These are phyloP conservation scores for Pagetopsis macropterus DNA, from an alignment of 2,797 vertebrate species.

Conservation along the genomic window DNA sequence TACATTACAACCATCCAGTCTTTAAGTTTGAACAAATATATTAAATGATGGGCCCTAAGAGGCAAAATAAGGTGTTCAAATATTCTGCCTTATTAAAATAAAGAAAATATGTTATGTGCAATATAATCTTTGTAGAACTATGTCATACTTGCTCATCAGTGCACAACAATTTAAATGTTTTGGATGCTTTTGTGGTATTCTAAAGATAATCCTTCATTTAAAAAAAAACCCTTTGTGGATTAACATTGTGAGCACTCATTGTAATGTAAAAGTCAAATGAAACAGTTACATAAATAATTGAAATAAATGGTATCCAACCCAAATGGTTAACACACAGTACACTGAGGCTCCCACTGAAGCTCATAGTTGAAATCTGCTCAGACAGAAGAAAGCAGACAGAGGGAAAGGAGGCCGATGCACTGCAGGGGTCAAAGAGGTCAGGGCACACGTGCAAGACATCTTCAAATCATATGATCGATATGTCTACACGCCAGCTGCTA, in stretches of 20 bases:
- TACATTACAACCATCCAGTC: no score
- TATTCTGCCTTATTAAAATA: not conserved
- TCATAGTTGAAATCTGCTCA: not conserved
- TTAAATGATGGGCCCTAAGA: not conserved
- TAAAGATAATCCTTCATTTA: not conserved
- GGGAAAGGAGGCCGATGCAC: not conserved
- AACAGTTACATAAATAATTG: not conserved
- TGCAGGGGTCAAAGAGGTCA: constrained; percentile 16
- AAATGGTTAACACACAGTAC: not conserved
- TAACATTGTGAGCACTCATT: not conserved
- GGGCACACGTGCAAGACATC: constrained; percentile 6
- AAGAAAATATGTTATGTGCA: not conserved
- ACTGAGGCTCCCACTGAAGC: not conserved
- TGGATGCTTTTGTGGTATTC: not conserved
- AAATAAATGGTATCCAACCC: not conserved
- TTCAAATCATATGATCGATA: not conserved
- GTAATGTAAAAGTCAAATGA: not conserved
- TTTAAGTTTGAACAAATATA: no score
- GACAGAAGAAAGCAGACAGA: constrained; percentile 25
- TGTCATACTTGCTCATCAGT: not conserved
- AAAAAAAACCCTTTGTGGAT: not conserved
- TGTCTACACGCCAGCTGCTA: not conserved
- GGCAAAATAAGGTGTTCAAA: not conserved
- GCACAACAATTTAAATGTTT: not conserved
- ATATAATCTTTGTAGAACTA: not conserved